Evolutionary conservation across 2,113 vertebrate genomes (phyloP).

Genomic region (Saguinus imperator): DNA sequence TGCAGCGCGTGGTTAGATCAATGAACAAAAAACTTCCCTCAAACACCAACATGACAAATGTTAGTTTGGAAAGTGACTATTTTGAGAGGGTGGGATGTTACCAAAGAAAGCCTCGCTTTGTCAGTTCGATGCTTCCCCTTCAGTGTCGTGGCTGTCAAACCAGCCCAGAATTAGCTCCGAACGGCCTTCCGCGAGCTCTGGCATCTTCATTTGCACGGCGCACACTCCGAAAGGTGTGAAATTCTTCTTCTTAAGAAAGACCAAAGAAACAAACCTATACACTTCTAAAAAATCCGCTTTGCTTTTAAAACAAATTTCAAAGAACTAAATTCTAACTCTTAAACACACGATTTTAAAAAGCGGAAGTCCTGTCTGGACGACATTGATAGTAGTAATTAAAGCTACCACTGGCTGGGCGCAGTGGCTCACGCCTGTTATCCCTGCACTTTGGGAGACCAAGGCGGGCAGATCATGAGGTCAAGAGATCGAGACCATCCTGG

Average conservation of each 20-base stretch:
- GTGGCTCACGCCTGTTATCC: no score
- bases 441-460: no score
- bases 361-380: not conserved
- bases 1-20: accelerated
- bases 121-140: constrained; percentile 17
- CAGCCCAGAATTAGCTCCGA: constrained; percentile 66
- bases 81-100: constrained; percentile 34
- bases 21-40: not conserved
- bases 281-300: constrained; percentile 22
- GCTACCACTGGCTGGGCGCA: not conserved
- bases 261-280: constrained; percentile 46
- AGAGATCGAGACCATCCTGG: no score
- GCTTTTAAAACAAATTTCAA: constrained; percentile 45
- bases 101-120: not conserved
- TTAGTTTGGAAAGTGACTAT: constrained; percentile 45
- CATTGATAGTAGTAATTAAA: not conserved
- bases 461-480: no score
- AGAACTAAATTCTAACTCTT: constrained; percentile 40
- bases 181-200: not conserved
- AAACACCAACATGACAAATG: not conserved
- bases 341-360: not conserved
- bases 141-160: constrained; percentile 50
- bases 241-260: constrained; percentile 59
- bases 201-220: not conserved
- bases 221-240: constrained; percentile 71